phyloP scores from a whole-genome alignment of 2,113 vertebrate species.

The Cyphomyrus plagiostoma region DNA sequence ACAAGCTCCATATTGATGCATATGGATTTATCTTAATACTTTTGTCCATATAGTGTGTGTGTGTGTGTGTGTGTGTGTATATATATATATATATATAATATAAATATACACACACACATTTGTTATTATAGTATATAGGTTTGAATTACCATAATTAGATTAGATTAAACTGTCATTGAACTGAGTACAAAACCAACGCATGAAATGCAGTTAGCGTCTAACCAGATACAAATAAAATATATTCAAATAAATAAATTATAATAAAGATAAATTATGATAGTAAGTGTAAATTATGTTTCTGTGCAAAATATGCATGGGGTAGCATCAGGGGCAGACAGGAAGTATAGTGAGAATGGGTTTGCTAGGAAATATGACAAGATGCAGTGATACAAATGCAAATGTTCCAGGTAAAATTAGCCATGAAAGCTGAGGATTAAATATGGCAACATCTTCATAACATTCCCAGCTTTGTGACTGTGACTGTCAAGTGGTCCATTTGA shows the following conservation, averaged over 20 bases:
- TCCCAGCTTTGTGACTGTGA: not conserved
- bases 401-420: slow-evolving; percentile 1
- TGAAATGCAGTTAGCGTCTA: not conserved
- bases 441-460: not conserved
- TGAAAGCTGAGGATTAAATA: not conserved
- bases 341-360: not conserved
- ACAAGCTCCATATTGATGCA: not conserved
- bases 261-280: not conserved
- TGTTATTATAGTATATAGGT: not conserved
- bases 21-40: not conserved
- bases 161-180: not conserved
- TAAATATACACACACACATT: not conserved
- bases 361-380: not conserved
- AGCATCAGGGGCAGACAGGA: not conserved
- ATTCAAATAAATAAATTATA: not conserved
- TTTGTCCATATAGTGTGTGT: not conserved
- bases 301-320: not conserved
- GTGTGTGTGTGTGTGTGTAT: not conserved
- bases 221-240: not conserved
- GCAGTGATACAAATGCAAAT: not conserved
- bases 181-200: not conserved
- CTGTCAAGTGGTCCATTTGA: not conserved
- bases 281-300: not conserved
- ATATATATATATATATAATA: too few relatives aligned
- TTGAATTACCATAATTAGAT: not conserved